Percentiles rank a stretch among this genome's conserved stretches.
phyloP scores from a whole-genome alignment of 2,888 invertebrate genomes.

The Polyploca ridens region DNA sequence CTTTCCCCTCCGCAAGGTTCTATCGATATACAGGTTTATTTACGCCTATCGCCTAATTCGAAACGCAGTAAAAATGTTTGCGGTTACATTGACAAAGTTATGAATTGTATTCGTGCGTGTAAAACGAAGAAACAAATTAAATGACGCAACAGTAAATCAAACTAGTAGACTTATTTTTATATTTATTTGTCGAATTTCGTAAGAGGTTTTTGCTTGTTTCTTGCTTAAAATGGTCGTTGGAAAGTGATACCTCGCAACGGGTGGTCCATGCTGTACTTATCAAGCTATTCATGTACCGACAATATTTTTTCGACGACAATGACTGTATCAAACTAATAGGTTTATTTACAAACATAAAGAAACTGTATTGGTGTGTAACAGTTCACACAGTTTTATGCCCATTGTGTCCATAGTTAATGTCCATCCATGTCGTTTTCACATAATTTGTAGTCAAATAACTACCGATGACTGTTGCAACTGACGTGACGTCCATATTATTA shows the following conservation, averaged over 20 bases:
- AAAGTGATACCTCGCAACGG: slow-evolving; percentile 38
- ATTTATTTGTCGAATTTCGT: slow-evolving; percentile 29
- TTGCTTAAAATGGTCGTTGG: slow-evolving; percentile 36
- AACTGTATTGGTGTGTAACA: slow-evolving; percentile 13
- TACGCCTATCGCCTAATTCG: slow-evolving; percentile 58
- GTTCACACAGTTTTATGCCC: slow-evolving; percentile 19
- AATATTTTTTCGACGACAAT: not conserved
- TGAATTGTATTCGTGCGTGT: slow-evolving; percentile 52
- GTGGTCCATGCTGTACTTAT: slow-evolving; percentile 31
- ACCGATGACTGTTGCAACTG: not conserved
- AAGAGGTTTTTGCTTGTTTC: slow-evolving; percentile 24
- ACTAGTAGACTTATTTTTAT: slow-evolving; percentile 15
- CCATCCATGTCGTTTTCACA: slow-evolving; percentile 19
- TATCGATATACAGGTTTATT: slow-evolving; percentile 32
- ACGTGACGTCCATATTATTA: not conserved
- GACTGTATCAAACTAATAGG: slow-evolving; percentile 4
- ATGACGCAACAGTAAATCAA: slow-evolving; percentile 39
- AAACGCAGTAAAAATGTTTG: slow-evolving; percentile 47
- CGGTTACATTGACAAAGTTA: slow-evolving; percentile 43
- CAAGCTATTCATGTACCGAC: not conserved
- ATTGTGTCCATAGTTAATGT: slow-evolving; percentile 20
- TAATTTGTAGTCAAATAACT: slow-evolving; percentile 18
- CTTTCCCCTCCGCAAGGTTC: slow-evolving; percentile 41
- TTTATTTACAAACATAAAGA: slow-evolving; percentile 7
- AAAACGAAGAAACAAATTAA: slow-evolving; percentile 41